phyloP scores from a whole-genome alignment of 2,888 invertebrate genomes.

The Mythimna vitellina region DNA sequence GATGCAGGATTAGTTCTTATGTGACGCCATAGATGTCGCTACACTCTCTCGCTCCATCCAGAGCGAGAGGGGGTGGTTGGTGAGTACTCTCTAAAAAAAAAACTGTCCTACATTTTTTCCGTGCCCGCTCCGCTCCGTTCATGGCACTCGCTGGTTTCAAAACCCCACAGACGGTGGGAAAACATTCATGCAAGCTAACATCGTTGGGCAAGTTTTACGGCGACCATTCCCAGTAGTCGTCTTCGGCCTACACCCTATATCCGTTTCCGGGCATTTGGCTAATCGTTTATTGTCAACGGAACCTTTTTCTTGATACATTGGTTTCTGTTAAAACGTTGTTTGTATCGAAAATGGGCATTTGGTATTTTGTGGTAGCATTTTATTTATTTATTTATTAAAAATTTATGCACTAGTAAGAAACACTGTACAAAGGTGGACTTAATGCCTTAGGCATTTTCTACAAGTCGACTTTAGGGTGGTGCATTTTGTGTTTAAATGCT shows the following conservation, averaged over 20 bases:
- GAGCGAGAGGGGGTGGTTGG: too few relatives aligned
- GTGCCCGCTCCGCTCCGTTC: background rate
- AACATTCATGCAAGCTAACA: conserved; percentile 68
- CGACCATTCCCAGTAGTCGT: conserved; percentile 69
- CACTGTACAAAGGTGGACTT: too few relatives aligned
- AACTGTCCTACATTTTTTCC: background rate
- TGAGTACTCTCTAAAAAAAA: too few relatives aligned
- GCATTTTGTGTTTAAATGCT: too few relatives aligned
- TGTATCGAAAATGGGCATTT: conserved; percentile 25
- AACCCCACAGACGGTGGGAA: conserved; percentile 56
- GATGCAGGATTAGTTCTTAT: too few relatives aligned
- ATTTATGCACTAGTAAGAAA: too few relatives aligned
- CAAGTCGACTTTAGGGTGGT: too few relatives aligned
- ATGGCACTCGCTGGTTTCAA: conserved; percentile 14
- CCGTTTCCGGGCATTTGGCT: conserved; percentile 71
- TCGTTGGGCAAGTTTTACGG: conserved; percentile 70
- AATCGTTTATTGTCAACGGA: conserved; percentile 73
- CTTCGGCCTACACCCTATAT: conserved; percentile 66
- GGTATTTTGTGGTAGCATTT: conserved; percentile 5
- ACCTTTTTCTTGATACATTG: conserved; percentile 55
- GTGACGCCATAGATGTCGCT: too few relatives aligned
- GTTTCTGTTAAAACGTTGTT: conserved; percentile 16
- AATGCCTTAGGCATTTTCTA: too few relatives aligned
- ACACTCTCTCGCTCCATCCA: too few relatives aligned
- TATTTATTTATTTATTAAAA: background rate